Evolutionary conservation across 2,797 vertebrate species (phyloP).

Genomic region (Hydrolagus colliei): DNA sequence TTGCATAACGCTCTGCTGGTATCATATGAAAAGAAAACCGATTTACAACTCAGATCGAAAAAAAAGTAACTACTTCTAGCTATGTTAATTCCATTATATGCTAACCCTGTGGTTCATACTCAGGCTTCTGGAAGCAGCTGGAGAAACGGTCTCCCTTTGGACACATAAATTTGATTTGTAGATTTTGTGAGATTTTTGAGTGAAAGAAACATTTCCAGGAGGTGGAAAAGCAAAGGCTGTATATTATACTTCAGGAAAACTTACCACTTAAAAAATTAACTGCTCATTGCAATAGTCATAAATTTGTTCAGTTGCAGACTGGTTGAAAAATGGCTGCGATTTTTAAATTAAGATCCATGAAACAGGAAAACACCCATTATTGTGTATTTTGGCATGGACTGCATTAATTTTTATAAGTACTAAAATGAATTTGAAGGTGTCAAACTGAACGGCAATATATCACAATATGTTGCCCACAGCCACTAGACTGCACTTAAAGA

Average conservation of each 20-base stretch:
- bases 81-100: slow-evolving; percentile 27
- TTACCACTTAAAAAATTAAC: slow-evolving; percentile 17
- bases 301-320: slow-evolving; percentile 28
- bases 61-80: slow-evolving; percentile 16
- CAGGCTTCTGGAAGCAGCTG: slow-evolving; percentile 57
- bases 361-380: slow-evolving; percentile 23
- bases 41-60: slow-evolving; percentile 11
- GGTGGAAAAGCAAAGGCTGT: slow-evolving; percentile 13
- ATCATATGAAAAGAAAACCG: slow-evolving; percentile 26
- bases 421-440: slow-evolving; percentile 29
- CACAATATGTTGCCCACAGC: slow-evolving; percentile 22
- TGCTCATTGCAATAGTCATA: slow-evolving; percentile 24
- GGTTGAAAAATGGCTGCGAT: slow-evolving; percentile 28
- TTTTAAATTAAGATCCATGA: slow-evolving; percentile 21
- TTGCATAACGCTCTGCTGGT: slow-evolving; percentile 26
- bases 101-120: background rate
- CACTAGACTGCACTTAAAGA: slow-evolving; percentile 25
- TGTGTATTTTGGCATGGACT: slow-evolving; percentile 19
- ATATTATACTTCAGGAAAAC: slow-evolving; percentile 17
- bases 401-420: slow-evolving; percentile 25
- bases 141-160: slow-evolving; percentile 51
- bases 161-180: slow-evolving; percentile 72
- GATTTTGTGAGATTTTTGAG: slow-evolving; percentile 51
- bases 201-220: slow-evolving; percentile 47
- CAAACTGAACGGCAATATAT: slow-evolving; percentile 21